phyloP scores from a whole-genome alignment of 2,888 invertebrate genomes.

The Gymnoscelis rufifasciata region DNA sequence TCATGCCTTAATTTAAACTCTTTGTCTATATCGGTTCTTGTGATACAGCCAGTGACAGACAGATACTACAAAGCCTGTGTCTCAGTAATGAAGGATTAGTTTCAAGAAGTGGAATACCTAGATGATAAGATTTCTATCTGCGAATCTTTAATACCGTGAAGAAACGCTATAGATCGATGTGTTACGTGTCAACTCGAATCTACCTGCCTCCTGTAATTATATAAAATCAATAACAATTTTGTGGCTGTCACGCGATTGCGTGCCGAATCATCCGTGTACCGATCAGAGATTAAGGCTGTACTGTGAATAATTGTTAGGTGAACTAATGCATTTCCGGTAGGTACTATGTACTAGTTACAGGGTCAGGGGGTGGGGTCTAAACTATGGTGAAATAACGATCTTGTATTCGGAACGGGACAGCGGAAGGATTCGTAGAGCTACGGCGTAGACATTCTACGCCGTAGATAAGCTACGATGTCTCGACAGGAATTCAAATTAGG shows the following conservation, averaged over 20 bases:
- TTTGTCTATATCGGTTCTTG: no score
- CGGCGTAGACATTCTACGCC: not conserved
- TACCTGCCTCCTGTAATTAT: constrained; percentile 44
- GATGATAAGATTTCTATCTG: no score
- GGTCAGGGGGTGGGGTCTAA: not conserved
- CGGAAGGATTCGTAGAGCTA: not conserved
- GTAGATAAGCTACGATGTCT: not conserved
- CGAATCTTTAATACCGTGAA: constrained; percentile 5
- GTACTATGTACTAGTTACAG: not conserved
- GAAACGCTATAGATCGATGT: constrained; percentile 13
- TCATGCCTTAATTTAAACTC: no score
- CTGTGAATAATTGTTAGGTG: constrained; percentile 13
- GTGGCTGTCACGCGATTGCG: constrained; percentile 52
- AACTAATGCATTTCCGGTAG: constrained; percentile 2
- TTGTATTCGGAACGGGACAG: not conserved
- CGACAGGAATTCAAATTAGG: no score
- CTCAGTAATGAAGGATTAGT: no score
- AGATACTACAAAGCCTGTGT: no score
- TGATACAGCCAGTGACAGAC: no score
- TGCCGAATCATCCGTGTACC: constrained; percentile 27
- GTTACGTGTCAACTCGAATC: constrained; percentile 28
- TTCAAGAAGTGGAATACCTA: no score
- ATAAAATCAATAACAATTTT: constrained; percentile 60
- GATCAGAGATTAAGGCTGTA: constrained; percentile 12
- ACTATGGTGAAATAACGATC: not conserved